These are phyloP conservation scores for Pseudachorutes palmiensis DNA, from an alignment of 1,140 invertebrate species.

Conservation along the genomic window DNA sequence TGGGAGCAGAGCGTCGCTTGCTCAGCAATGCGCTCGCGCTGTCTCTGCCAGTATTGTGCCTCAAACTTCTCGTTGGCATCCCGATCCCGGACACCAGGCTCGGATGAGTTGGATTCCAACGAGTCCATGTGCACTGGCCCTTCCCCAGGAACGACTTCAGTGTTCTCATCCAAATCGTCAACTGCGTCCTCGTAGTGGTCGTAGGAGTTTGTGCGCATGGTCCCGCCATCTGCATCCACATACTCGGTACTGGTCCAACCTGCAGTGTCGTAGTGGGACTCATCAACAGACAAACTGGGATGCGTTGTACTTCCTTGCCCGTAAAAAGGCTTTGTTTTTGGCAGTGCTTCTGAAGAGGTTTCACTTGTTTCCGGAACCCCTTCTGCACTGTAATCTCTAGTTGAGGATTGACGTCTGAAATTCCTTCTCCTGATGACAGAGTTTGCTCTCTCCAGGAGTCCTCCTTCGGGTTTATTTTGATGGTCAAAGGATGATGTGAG, in stretches of 20 bases:
- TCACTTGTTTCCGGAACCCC: background rate
- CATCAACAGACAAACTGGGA: background rate
- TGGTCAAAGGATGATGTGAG: constrained; percentile 25
- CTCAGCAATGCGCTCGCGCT: constrained; percentile 35
- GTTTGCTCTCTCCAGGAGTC: constrained; percentile 15
- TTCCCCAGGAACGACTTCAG: background rate
- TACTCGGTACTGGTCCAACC: constrained; percentile 10
- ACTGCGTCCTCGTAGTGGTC: constrained; percentile 23
- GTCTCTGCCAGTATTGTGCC: constrained; percentile 38
- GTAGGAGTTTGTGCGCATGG: background rate
- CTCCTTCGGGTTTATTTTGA: background rate
- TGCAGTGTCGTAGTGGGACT: background rate
- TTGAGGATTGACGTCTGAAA: constrained; percentile 35
- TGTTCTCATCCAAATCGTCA: constrained; percentile 25
- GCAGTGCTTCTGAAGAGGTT: background rate
- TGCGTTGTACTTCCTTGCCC: background rate
- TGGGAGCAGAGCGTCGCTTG: constrained; percentile 25
- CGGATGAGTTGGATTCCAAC: constrained; percentile 35
- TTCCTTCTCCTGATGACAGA: constrained; percentile 32
- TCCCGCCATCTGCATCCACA: constrained; percentile 17
- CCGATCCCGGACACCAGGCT: constrained; percentile 22
- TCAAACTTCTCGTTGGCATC: constrained; percentile 36
- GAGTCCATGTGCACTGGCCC: constrained; percentile 38
- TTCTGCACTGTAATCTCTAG: constrained; percentile 33
- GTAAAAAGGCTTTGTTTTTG: background rate